A percentile compares a stretch with the other conserved stretches of the same genome.
Conservation (phyloP, 2,888 invertebrate genomes). For the Phaedon cochleariae region DNA sequence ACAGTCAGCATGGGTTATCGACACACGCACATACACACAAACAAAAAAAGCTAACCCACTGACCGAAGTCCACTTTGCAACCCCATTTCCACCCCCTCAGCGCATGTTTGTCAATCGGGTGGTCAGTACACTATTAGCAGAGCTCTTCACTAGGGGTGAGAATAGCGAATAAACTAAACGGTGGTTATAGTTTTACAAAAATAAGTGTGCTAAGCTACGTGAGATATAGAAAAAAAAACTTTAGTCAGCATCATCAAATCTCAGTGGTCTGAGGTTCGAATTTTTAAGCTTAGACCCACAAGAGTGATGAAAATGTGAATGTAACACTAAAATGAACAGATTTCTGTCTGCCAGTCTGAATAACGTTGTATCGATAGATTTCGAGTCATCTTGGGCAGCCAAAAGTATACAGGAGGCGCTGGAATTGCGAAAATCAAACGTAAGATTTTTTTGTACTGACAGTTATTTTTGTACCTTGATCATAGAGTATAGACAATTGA, state of each 20-base stretch:
- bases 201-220: too few relatives aligned
- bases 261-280: too few relatives aligned
- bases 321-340: conserved; percentile 49
- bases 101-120: conserved; percentile 16
- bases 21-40: neutral
- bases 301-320: too few relatives aligned
- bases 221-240: too few relatives aligned
- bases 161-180: too few relatives aligned
- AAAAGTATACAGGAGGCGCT: conserved; percentile 64
- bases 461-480: too few relatives aligned
- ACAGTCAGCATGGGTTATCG: neutral
- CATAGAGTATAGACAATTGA: too few relatives aligned
- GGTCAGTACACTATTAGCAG: neutral
- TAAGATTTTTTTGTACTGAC: conserved; percentile 35
- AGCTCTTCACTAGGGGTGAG: neutral
- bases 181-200: too few relatives aligned
- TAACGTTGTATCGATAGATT: conserved; percentile 64
- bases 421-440: conserved; percentile 42
- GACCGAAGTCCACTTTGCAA: conserved; percentile 18
- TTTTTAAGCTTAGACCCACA: too few relatives aligned
- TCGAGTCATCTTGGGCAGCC: conserved; percentile 69
- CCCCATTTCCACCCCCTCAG: neutral
- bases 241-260: too few relatives aligned
- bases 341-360: conserved; percentile 55
- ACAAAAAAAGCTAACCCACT: conserved; percentile 9